Evolutionary conservation across 2,888 invertebrate genomes (phyloP), one percentile per base, ranked within the genome.

Genomic region (Amphipoea lucens): DNA sequence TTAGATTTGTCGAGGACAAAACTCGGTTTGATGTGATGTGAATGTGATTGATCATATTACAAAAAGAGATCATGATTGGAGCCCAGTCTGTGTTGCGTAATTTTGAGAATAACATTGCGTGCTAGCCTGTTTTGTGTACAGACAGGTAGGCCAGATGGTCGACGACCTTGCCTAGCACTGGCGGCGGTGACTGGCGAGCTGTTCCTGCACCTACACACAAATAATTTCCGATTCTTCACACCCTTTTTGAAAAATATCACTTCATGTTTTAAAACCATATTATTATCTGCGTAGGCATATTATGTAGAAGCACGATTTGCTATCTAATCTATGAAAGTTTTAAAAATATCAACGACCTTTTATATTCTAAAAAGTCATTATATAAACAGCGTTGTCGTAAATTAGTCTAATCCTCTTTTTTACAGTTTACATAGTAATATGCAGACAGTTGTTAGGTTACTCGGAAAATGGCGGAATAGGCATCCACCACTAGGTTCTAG

Each of bases 121-220:
- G 91, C 84, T 88, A 82, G 86, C 76, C 88, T 87, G 86, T 86
- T 87, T 89, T 67, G 81, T 76, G 73, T 87, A 86, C 83, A 89
- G 88, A 90, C 92, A 92, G 92, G 92, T 93, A 93, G 90, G 92
- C 95, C 95, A 95, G 95, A 95, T 95, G 95, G 95, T 93, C 94
- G 94, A 87, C 93, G 95, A 93, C 95, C 95, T 95, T 95, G 95
- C 90, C 90, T 91, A 90, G 87, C 83, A 83, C 79, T 80, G 83
- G 76, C 87, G 83, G 74, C 87, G 90, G 94, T 91, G 93, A 94
- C 92, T 92, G 93, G 93, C 89, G 82, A 93, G 92, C 92, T 92
- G 93, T 93, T 92, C 91, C 87, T 88, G 90, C 93, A 92, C 95
- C 95, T 91, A 95, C 95, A 92, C 90, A 83, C 81, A 81, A 88